A percentile compares a stretch with the other conserved stretches of the same genome.
phyloP scores from a whole-genome alignment of 1,140 invertebrate species.

The Drosophila erecta region DNA sequence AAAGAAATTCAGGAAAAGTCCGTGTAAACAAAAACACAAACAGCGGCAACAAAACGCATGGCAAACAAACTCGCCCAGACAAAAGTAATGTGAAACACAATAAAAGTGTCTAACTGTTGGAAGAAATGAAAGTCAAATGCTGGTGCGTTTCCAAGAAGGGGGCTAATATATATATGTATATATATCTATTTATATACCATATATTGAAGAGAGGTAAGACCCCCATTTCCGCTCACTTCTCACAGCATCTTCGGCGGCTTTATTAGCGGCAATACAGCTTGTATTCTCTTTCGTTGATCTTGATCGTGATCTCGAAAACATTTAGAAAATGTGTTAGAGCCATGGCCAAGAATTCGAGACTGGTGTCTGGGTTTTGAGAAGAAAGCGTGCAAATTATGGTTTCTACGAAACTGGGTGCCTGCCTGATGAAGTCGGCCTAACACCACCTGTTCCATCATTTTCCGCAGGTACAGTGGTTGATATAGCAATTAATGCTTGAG shows the following conservation, averaged over 20 bases:
- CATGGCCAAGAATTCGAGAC: slow-evolving; percentile 51
- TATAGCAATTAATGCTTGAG: slow-evolving; percentile 22
- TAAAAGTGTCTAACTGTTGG: slow-evolving; percentile 78
- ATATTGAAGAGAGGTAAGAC: background rate
- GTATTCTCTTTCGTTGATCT: slow-evolving; percentile 45
- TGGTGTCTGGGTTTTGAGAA: slow-evolving; percentile 60
- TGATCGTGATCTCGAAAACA: slow-evolving; percentile 75
- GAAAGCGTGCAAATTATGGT: slow-evolving; percentile 76
- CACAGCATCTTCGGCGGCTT: slow-evolving; percentile 61
- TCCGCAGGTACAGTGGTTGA: slow-evolving; percentile 4
- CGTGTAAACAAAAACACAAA: slow-evolving; percentile 68
- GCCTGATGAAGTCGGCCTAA: slow-evolving; percentile 10
- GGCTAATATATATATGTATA: background rate
- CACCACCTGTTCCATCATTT: slow-evolving; percentile 6
- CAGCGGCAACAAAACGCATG: slow-evolving; percentile 48
- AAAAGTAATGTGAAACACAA: slow-evolving; percentile 73
- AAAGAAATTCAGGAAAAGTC: slow-evolving; percentile 78
- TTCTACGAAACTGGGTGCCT: slow-evolving; percentile 46
- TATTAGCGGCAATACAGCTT: slow-evolving; percentile 72
- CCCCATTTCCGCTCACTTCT: slow-evolving; percentile 19
- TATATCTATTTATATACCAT: background rate
- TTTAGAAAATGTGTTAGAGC: slow-evolving; percentile 74
- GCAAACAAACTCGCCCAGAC: slow-evolving; percentile 47
- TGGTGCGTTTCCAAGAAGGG: background rate
- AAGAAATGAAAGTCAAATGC: slow-evolving; percentile 78